Evolutionary conservation across 2,797 vertebrate species (phyloP), one percentile per base, ranked within the genome.

Genomic region (Cephalopachus bancanus): DNA sequence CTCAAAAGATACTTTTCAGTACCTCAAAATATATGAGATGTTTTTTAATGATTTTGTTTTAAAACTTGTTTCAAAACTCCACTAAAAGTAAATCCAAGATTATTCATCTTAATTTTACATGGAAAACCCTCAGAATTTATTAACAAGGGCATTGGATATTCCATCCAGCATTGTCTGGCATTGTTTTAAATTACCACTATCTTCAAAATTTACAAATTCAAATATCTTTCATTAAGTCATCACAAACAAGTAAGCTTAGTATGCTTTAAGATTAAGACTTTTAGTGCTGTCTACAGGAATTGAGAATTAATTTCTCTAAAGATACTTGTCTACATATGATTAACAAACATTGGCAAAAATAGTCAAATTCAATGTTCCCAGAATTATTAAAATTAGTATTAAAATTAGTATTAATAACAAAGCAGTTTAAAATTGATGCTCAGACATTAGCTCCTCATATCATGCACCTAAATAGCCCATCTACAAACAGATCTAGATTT

Each of bases 41-140:
- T 33, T 96, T 95, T 83, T 94, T 59, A 85, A 89, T 81, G 44
- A 84, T 76, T 96, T 94, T 80, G 37, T 96, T 65, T 7, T n/a
- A 76, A 93, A 94, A 74, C 71, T 16, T 22, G 57, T 94, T 86
- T 69, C 14, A 37, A 72, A 88, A 93, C 37, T 20, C 71, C 28
- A 90, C 26, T 80, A 69, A 55, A 69, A 90, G 60, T 83, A 93
- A 89, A 65, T 12, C 16, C 71, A 69, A 69, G 8, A 53, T 16
- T 44, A 76, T 72, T 7, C 9, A 72, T 71, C 71, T 94, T 64
- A 65, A 2, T 76, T 67, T 90, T 79, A 94, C 6, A 60, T 5
- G 44, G 24, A 62, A 83, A 74, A 65, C 3, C 14, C 80, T 89
- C 17, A 30, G 30, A 89, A 76, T 69, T 24, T 74, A 1, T 59